Conservation (phyloP, 2,797 vertebrate genomes). For the Clamator glandarius region DNA sequence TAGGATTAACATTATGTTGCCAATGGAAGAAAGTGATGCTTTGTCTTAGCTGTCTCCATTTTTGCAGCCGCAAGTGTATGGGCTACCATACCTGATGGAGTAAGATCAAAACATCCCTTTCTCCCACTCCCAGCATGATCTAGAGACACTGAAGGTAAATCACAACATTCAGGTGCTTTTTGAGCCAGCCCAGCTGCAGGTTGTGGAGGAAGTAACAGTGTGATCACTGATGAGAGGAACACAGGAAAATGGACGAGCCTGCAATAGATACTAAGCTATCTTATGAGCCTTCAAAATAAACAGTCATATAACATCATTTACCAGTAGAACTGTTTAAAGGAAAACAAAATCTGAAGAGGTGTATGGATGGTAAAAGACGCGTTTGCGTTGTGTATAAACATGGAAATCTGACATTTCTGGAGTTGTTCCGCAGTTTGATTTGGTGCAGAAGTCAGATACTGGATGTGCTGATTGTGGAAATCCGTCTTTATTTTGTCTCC, state of each 20-base stretch:
- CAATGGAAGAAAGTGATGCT: not conserved
- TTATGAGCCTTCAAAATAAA: not conserved
- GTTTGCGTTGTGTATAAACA: not conserved
- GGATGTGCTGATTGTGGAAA: not conserved
- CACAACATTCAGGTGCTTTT: not conserved
- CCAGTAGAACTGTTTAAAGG: not conserved
- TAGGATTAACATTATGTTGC: accelerated
- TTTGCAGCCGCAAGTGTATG: not conserved
- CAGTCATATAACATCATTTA: not conserved
- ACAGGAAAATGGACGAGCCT: not conserved
- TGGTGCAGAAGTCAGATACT: not conserved
- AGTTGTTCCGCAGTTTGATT: not conserved
- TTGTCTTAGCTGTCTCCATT: accelerated
- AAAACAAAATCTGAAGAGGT: not conserved
- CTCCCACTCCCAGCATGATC: not conserved
- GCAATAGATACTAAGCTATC: not conserved
- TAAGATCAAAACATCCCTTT: not conserved
- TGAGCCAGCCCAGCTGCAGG: not conserved
- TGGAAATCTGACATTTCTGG: not conserved
- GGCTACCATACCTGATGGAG: not conserved
- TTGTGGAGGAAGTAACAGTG: not conserved
- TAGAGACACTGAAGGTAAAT: not conserved
- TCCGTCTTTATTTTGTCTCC: not conserved
- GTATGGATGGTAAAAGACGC: not conserved
- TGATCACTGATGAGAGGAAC: not conserved